These are phyloP conservation scores for Prinia subflava DNA, from an alignment of 2,113 vertebrate species.

Conservation along the genomic window DNA sequence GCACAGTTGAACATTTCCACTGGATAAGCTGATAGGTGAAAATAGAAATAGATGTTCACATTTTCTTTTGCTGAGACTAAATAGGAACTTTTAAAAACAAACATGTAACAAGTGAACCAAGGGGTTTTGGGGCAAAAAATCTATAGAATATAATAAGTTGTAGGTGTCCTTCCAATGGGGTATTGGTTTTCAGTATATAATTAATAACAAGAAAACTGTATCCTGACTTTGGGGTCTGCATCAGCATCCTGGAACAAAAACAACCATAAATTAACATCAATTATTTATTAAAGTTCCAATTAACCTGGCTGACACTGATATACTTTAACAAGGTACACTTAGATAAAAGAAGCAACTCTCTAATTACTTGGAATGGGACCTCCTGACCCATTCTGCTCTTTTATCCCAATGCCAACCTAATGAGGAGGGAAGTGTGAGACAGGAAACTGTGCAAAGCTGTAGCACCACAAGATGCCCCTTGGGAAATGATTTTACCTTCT, in stretches of 20 bases:
- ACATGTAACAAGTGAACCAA: background rate
- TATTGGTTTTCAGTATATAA: constrained; percentile 82
- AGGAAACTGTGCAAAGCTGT: constrained; percentile 52
- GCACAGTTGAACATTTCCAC: background rate
- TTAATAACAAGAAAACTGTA: constrained; percentile 84
- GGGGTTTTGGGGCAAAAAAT: background rate
- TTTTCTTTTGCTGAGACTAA: background rate
- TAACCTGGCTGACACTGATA: constrained; percentile 85
- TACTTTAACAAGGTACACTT: constrained; percentile 82
- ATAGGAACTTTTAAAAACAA: background rate
- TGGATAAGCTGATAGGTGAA: background rate
- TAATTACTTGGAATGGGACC: constrained; percentile 83
- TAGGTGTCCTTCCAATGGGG: constrained; percentile 59
- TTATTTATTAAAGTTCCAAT: constrained; percentile 88
- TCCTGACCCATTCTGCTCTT: constrained; percentile 80
- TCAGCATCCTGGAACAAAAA: constrained; percentile 80
- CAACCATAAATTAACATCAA: constrained; percentile 85
- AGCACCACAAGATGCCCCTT: constrained; percentile 40
- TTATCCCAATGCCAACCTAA: constrained; percentile 75
- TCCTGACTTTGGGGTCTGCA: constrained; percentile 76
- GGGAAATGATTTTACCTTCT: constrained; percentile 47
- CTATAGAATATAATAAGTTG: constrained; percentile 46
- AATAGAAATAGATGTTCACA: background rate
- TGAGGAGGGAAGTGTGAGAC: constrained; percentile 73
- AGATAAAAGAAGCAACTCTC: constrained; percentile 84